Evolutionary conservation across 2,888 invertebrate genomes (phyloP).

Genomic region (Dryococelus australis): DNA sequence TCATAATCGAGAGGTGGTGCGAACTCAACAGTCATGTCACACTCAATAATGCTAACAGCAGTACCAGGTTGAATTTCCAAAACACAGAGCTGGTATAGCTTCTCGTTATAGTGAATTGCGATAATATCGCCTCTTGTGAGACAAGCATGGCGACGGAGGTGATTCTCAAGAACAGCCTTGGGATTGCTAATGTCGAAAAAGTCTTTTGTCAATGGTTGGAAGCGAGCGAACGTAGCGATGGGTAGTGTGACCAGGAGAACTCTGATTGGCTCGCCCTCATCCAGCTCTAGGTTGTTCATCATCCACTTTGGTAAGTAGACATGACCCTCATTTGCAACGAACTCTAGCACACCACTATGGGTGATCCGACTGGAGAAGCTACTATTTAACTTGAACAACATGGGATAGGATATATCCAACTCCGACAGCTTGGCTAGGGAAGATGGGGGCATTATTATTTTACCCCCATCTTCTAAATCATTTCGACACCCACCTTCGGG

Average conservation of each 20-base stretch:
- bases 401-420: neutral
- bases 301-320: constrained; percentile 22
- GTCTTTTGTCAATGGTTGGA: neutral
- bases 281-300: neutral
- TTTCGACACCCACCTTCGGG: neutral
- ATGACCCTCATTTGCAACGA: constrained; percentile 17
- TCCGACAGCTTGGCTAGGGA: neutral
- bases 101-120: neutral
- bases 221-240: neutral
- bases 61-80: neutral
- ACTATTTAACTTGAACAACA: neutral
- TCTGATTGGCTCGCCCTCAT: neutral
- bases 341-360: neutral
- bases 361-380: neutral
- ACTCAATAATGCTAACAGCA: neutral
- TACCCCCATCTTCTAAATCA: neutral
- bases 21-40: constrained; percentile 24
- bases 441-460: constrained; percentile 9
- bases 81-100: neutral
- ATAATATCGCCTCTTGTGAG: neutral
- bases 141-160: neutral
- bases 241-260: neutral
- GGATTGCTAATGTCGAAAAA: constrained; percentile 18
- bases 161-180: constrained; percentile 4
- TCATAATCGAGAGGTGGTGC: neutral